Conservation (phyloP, 1,140 invertebrate species). For the Musca domestica region DNA sequence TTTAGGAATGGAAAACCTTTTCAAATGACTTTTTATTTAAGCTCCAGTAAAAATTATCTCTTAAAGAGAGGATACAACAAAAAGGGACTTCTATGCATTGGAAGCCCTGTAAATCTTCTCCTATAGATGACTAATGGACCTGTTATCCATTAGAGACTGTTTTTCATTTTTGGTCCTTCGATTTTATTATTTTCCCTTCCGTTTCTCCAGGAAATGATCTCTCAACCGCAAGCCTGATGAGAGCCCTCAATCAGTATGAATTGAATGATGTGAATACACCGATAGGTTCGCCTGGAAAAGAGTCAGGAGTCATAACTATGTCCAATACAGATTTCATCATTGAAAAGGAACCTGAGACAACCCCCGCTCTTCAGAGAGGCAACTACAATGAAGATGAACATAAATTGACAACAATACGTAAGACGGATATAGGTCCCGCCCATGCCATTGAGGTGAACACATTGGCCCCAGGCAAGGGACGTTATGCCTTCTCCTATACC, state of each 20-base stretch:
- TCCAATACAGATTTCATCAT: slow-evolving; percentile 48
- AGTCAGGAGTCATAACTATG: slow-evolving; percentile 50
- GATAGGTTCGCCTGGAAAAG: slow-evolving; percentile 48
- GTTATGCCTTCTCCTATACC: slow-evolving; percentile 85
- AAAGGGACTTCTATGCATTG: no score
- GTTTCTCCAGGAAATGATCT: slow-evolving; percentile 37
- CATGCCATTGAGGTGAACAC: slow-evolving; percentile 62
- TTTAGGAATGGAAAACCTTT: no score
- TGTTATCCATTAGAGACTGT: not conserved
- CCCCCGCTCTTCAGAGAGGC: slow-evolving; percentile 25
- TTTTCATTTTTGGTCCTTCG: not conserved
- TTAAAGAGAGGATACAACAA: no score
- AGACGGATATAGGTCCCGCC: slow-evolving; percentile 52
- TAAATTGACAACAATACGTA: slow-evolving; percentile 42
- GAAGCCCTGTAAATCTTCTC: no score
- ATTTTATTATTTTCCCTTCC: not conserved
- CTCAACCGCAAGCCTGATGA: slow-evolving; percentile 44
- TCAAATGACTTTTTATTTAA: no score
- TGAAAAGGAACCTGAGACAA: slow-evolving; percentile 44
- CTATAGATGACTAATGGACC: no score
- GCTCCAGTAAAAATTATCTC: no score
- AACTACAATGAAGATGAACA: slow-evolving; percentile 42
- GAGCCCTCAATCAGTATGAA: slow-evolving; percentile 55
- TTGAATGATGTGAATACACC: slow-evolving; percentile 43
- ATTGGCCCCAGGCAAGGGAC: slow-evolving; percentile 78